A percentile compares a stretch with the other conserved stretches of the same genome.
Evolutionary conservation across 2,888 invertebrate genomes (phyloP).

Genomic region (Meandrusa payeni): DNA sequence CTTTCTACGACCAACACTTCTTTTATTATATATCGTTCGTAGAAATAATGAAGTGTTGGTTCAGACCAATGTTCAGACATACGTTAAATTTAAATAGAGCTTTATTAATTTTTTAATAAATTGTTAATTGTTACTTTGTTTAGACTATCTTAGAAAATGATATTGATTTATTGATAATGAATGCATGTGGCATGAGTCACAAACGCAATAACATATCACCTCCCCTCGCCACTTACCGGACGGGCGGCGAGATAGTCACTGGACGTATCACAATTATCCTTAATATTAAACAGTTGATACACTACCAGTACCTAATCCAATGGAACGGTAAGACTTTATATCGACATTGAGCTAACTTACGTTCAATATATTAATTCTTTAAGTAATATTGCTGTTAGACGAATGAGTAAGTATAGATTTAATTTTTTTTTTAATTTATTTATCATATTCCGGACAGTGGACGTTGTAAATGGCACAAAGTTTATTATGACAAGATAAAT

Average conservation of each 20-base stretch:
- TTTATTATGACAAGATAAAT: conserved; percentile 73
- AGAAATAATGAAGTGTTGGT: no score
- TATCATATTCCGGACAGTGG: conserved; percentile 63
- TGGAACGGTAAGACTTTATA: conserved; percentile 76
- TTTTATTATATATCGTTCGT: no score
- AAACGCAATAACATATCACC: conserved; percentile 29
- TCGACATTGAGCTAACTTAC: conserved; percentile 79
- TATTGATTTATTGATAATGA: no score
- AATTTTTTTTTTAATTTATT: conserved; percentile 55
- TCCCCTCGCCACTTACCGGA: conserved; percentile 31
- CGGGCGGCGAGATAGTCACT: no score
- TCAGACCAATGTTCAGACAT: no score
- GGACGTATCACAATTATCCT: conserved; percentile 78
- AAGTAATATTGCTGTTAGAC: conserved; percentile 79
- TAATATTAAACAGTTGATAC: conserved; percentile 57
- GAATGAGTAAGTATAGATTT: conserved; percentile 66
- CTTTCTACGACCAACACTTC: no score
- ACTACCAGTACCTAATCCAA: conserved; percentile 75
- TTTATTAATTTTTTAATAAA: no score
- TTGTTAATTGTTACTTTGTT: no score
- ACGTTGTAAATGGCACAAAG: conserved; percentile 72
- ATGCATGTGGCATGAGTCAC: conserved; percentile 36
- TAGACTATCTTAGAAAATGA: no score
- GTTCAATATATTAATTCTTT: conserved; percentile 73
- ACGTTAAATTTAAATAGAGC: no score